Evolutionary conservation across 2,797 vertebrate genomes (phyloP).

Genomic region (Leptatherina wallacei): DNA sequence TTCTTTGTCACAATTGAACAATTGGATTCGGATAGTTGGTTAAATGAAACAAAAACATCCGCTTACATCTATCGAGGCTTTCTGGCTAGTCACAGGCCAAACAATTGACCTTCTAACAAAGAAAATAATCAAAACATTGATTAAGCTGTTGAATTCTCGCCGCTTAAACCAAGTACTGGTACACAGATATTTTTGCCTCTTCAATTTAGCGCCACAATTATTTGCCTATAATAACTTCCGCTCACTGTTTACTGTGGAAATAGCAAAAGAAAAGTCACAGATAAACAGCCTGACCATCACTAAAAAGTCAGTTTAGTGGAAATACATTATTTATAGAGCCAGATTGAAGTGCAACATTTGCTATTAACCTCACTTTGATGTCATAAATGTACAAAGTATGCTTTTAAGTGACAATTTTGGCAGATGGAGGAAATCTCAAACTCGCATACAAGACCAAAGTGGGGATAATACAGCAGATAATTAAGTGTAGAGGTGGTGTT

Average conservation of each 20-base stretch:
- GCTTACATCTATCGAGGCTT: not conserved
- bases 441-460: conserved; percentile 13
- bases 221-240: conserved; percentile 2
- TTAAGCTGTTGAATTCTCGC: not conserved
- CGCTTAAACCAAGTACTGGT: not conserved
- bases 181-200: not conserved
- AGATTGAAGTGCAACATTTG: not conserved
- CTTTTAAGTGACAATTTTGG: conserved; percentile 11
- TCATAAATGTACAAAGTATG: conserved; percentile 9
- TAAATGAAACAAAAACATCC: not conserved
- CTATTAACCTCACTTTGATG: conserved; percentile 22
- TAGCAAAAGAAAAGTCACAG: not conserved
- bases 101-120: not conserved
- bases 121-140: conserved; percentile 16
- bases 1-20: not conserved
- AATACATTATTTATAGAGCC: conserved; percentile 11
- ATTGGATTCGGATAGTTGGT: not conserved
- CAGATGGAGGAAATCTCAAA: not conserved
- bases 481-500: conserved; percentile 18
- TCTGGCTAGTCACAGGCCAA: not conserved
- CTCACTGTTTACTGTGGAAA: conserved; percentile 13
- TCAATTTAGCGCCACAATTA: conserved; percentile 26
- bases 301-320: conserved; percentile 16
- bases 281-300: conserved; percentile 14
- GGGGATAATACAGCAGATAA: conserved; percentile 38